A percentile compares a stretch with the other conserved stretches of the same genome.
These are phyloP conservation scores for Drosophila repleta DNA, from an alignment of 1,140 invertebrate species.

Conservation along the genomic window DNA sequence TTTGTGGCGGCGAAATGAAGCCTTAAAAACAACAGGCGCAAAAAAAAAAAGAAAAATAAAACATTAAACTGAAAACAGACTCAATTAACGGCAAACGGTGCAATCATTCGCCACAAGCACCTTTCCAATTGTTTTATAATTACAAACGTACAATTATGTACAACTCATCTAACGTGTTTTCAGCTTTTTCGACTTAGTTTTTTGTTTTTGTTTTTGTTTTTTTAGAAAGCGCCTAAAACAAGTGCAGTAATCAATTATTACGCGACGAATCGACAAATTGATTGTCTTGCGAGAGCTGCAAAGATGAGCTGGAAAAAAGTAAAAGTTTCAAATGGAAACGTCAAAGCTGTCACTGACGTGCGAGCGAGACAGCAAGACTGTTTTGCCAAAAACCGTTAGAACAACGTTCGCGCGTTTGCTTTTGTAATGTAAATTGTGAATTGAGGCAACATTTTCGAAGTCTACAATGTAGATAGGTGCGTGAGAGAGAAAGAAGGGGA, in stretches of 20 bases:
- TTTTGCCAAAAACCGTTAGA: constrained; percentile 73
- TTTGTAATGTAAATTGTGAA: constrained; percentile 55
- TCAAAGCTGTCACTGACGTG: constrained; percentile 4
- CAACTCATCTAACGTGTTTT: constrained; percentile 37
- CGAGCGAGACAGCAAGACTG: neutral
- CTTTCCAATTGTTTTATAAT: constrained; percentile 79
- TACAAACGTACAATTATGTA: constrained; percentile 43
- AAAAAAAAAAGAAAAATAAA: constrained; percentile 1
- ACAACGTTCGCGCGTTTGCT: constrained; percentile 47
- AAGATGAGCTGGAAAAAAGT: constrained; percentile 35
- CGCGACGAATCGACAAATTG: constrained; percentile 51
- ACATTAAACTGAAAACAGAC: constrained; percentile 6
- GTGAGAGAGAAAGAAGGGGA: constrained; percentile 8
- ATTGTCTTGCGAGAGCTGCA: constrained; percentile 15
- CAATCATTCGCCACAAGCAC: constrained; percentile 46
- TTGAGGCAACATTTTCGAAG: constrained; percentile 20
- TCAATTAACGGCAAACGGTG: constrained; percentile 38
- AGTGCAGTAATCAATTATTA: constrained; percentile 79
- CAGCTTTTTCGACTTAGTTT: constrained; percentile 25
- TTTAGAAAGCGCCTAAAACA: constrained; percentile 78
- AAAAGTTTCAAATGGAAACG: constrained; percentile 48
- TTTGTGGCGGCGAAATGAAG: constrained; percentile 29
- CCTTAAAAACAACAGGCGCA: constrained; percentile 21
- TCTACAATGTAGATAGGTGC: constrained; percentile 35
- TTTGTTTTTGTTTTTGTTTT: constrained; percentile 16